Conservation (phyloP, 2,113 vertebrate species). For the Callipepla californica region DNA sequence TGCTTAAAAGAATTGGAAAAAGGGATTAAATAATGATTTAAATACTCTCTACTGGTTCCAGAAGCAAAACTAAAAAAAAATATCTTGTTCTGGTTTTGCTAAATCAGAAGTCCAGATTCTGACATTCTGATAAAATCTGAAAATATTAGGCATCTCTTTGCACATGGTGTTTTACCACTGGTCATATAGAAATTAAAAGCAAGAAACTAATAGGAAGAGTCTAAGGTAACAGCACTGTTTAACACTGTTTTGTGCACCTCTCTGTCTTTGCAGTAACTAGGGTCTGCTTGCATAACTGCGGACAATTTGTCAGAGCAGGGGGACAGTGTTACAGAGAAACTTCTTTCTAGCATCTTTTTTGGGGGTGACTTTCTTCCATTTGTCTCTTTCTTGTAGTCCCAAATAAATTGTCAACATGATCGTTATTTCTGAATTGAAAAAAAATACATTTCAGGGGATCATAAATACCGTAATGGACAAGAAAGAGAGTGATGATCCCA, state of each 20-base stretch:
- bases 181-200: background rate
- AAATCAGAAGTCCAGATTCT: background rate
- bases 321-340: background rate
- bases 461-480: background rate
- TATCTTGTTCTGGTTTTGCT: background rate
- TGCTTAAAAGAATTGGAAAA: background rate
- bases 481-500: background rate
- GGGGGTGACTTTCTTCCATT: background rate
- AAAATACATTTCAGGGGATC: background rate
- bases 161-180: background rate
- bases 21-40: background rate
- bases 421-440: background rate
- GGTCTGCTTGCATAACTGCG: background rate
- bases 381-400: background rate
- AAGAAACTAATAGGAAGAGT: background rate
- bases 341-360: background rate
- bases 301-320: background rate
- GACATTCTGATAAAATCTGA: background rate
- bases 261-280: background rate
- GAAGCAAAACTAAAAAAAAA: background rate
- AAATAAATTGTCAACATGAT: background rate
- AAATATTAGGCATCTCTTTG: background rate
- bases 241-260: background rate
- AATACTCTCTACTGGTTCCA: background rate
- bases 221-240: background rate